A percentile compares a stretch with the other conserved stretches of the same genome.
Conservation (phyloP, 1,140 invertebrate species). For the Antheraea mylitta region DNA sequence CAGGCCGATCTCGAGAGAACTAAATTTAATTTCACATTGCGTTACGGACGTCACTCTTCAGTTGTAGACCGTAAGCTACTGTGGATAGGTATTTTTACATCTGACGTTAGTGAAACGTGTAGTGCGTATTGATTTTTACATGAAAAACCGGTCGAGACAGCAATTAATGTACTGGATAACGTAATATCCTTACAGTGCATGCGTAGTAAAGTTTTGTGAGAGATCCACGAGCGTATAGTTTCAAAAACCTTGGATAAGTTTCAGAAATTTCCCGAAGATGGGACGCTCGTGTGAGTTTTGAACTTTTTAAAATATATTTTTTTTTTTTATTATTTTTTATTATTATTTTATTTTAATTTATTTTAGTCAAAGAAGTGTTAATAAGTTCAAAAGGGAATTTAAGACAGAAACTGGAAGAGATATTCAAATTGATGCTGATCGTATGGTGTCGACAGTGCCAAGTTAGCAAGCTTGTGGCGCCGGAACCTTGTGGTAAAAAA, state of each 20-base stretch:
- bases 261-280: conserved; percentile 36
- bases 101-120: conserved; percentile 36
- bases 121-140: conserved; percentile 60
- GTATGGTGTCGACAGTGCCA: conserved; percentile 89
- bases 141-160: conserved; percentile 30
- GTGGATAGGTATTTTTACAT: conserved; percentile 52
- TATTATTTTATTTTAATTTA: conserved; percentile 29
- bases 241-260: conserved; percentile 10
- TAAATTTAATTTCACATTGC: conserved; percentile 67
- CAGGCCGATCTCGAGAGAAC: conserved; percentile 46
- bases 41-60: conserved; percentile 56
- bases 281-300: conserved; percentile 57
- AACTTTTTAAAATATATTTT: conserved; percentile 15
- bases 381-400: conserved; percentile 78
- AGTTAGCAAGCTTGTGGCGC: conserved; percentile 81
- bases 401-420: conserved; percentile 85
- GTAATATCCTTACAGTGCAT: conserved; percentile 40
- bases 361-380: conserved; percentile 63
- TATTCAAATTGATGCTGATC: conserved; percentile 88
- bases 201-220: conserved; percentile 18
- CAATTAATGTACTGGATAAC: conserved; percentile 30
- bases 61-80: conserved; percentile 60
- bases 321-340: conserved; percentile 23
- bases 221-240: background rate
- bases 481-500: conserved; percentile 80